phyloP scores from a whole-genome alignment of 1,140 invertebrate species.

The Maniola jurtina region DNA sequence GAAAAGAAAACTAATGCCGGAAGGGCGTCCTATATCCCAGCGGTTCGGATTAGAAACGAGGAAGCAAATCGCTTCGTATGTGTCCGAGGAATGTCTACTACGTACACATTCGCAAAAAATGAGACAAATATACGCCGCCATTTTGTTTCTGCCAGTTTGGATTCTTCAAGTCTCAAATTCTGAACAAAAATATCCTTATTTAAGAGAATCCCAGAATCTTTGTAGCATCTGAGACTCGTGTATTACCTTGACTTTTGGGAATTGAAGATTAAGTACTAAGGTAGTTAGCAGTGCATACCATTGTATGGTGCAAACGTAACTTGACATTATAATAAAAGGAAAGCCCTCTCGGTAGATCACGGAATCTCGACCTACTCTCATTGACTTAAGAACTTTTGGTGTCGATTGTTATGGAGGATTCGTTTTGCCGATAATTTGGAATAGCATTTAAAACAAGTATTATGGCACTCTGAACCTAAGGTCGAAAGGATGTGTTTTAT shows the following conservation, averaged over 20 bases:
- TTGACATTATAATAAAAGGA: slow-evolving; percentile 27
- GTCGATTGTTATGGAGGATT: not conserved
- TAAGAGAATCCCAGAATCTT: not conserved
- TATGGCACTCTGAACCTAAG: not conserved
- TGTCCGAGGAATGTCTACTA: no score
- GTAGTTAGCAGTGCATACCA: slow-evolving; percentile 24
- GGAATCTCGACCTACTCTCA: not conserved
- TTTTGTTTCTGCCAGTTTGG: no score
- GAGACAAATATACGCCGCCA: no score
- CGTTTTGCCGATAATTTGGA: slow-evolving; percentile 22
- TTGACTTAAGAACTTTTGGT: slow-evolving; percentile 11
- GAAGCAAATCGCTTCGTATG: no score
- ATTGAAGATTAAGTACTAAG: slow-evolving; percentile 7
- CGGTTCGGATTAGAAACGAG: no score
- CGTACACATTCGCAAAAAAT: no score
- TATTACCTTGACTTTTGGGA: slow-evolving; percentile 28
- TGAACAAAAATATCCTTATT: not conserved
- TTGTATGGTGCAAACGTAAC: slow-evolving; percentile 25
- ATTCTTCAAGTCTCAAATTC: not conserved
- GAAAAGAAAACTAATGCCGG: no score
- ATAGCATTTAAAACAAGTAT: slow-evolving; percentile 27
- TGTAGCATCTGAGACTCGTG: slow-evolving; percentile 5
- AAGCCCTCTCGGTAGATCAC: slow-evolving; percentile 4
- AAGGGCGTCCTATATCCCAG: no score
- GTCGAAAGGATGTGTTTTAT: not conserved